phyloP scores from a whole-genome alignment of 2,888 invertebrate species.

The Kryphioiulus occultus region DNA sequence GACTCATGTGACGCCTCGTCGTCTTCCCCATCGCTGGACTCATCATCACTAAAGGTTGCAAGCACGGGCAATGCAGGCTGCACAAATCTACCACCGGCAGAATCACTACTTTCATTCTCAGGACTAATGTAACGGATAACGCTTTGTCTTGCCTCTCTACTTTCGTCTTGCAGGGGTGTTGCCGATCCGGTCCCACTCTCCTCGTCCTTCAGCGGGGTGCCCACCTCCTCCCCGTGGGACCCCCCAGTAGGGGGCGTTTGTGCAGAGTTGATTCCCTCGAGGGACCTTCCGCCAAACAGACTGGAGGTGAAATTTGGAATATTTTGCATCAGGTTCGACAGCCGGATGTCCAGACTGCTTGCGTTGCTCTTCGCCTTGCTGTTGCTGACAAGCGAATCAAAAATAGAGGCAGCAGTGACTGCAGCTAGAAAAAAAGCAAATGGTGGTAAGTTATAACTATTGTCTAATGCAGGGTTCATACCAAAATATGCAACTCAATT shows the following conservation, averaged over 20 bases:
- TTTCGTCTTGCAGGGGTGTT: slow-evolving; percentile 57
- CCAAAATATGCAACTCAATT: too few relatives aligned
- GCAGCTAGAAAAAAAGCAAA: not conserved
- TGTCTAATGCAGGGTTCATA: too few relatives aligned
- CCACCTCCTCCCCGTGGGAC: slow-evolving; percentile 49
- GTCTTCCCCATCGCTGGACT: too few relatives aligned
- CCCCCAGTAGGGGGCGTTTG: not conserved
- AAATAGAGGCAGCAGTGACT: slow-evolving; percentile 8
- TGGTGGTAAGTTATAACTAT: too few relatives aligned
- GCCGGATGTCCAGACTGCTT: slow-evolving; percentile 56
- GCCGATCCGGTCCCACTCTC: slow-evolving; percentile 55
- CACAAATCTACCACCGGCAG: too few relatives aligned
- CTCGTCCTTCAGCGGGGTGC: slow-evolving; percentile 57
- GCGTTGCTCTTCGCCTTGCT: slow-evolving; percentile 37
- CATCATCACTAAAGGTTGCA: too few relatives aligned
- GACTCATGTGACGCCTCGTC: too few relatives aligned
- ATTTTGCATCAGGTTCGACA: slow-evolving; percentile 57
- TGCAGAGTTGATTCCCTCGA: slow-evolving; percentile 28
- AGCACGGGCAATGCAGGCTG: too few relatives aligned
- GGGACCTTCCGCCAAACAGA: slow-evolving; percentile 53
- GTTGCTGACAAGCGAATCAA: not conserved
- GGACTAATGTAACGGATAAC: too few relatives aligned
- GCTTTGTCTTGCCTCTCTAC: slow-evolving; percentile 41
- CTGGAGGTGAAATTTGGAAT: slow-evolving; percentile 55
- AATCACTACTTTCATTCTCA: too few relatives aligned